Evolutionary conservation across 2,113 vertebrate genomes (phyloP), one percentile per base, ranked within the genome.

Genomic region (Istiophorus platypterus): DNA sequence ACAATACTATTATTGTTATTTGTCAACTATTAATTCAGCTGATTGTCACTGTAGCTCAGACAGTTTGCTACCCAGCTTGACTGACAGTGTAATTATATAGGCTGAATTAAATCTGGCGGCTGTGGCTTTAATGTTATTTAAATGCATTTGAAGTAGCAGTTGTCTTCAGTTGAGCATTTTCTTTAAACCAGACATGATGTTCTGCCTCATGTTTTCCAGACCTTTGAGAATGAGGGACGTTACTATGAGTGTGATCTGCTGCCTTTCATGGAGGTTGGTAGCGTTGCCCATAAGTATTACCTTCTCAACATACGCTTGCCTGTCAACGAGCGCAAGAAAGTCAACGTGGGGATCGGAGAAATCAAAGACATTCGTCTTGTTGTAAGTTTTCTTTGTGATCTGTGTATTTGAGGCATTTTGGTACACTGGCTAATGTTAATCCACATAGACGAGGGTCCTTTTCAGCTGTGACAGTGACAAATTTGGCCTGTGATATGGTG

Each of bases 181-280:
- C n/a, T n/a, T 61, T 42, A 51, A 74, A 75, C 39, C 17, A 45
- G 11, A 41, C 63, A 42, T 75, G 27, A 52, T 64, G 52, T 76
- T 27, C 75, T 69, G 11, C 39, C 63, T 9, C 74, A 20, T 81
- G 69, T 71, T 13, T 41, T 54, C 22, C 71, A 99, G 98, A 97
- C 93, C 0, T 26, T 45, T 12, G 97, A 97, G 56, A 97, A 99
- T 0, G 97, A 99, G 83, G 98, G 97, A 1, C 97, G 97, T 0
- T 93, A 96, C 91, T 99, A 99, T 0, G 96, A 98, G 5, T 99
- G 98, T 8, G 97, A 99, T 31, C 92, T 96, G 24, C 93, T 99
- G 61, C 97, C 98, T 26, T 99, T 99, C 92, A 98, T 99, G 96
- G 98, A 99, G 92, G 90, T 99, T 0, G 98, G 98, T 42, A 98